Percentiles rank a stretch among this genome's conserved stretches.
These are phyloP conservation scores for Erebia ligea DNA, from an alignment of 2,888 invertebrate genomes.

Conservation along the genomic window DNA sequence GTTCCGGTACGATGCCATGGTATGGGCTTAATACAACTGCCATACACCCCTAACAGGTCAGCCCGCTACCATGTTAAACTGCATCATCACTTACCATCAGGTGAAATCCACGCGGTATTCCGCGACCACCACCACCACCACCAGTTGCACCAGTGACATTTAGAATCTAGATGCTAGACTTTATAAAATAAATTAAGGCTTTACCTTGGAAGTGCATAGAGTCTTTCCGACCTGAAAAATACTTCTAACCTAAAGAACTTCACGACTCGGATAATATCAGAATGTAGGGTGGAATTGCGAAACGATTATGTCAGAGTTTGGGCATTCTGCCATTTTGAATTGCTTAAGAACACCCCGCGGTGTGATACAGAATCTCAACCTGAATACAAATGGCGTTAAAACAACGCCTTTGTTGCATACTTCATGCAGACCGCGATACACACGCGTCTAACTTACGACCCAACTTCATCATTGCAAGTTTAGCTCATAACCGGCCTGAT, in stretches of 20 bases:
- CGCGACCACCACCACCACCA: too few species aligned
- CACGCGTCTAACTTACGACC: not conserved
- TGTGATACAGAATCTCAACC: slow-evolving; percentile 55
- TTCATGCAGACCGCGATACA: slow-evolving; percentile 50
- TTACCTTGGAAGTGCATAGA: slow-evolving; percentile 8
- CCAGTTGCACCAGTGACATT: not conserved
- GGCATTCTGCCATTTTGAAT: slow-evolving; percentile 57
- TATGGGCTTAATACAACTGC: too few species aligned
- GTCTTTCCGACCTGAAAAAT: slow-evolving; percentile 1
- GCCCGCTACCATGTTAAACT: too few species aligned
- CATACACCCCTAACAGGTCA: too few species aligned
- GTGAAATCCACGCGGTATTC: too few species aligned
- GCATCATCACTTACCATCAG: too few species aligned
- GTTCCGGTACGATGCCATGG: too few species aligned
- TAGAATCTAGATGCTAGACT: not conserved
- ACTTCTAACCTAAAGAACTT: not conserved
- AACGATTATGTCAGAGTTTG: slow-evolving; percentile 44
- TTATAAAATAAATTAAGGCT: slow-evolving; percentile 2
- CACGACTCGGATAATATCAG: slow-evolving; percentile 39
- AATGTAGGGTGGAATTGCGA: slow-evolving; percentile 40
- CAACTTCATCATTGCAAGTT: not conserved
- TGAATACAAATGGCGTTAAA: slow-evolving; percentile 66
- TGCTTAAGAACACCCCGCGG: slow-evolving; percentile 53
- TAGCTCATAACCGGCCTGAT: too few species aligned
- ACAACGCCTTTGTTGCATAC: slow-evolving; percentile 62